Base-by-base conservation (phyloP, 2,113 vertebrate species). In the Sula dactylatra region DNA sequence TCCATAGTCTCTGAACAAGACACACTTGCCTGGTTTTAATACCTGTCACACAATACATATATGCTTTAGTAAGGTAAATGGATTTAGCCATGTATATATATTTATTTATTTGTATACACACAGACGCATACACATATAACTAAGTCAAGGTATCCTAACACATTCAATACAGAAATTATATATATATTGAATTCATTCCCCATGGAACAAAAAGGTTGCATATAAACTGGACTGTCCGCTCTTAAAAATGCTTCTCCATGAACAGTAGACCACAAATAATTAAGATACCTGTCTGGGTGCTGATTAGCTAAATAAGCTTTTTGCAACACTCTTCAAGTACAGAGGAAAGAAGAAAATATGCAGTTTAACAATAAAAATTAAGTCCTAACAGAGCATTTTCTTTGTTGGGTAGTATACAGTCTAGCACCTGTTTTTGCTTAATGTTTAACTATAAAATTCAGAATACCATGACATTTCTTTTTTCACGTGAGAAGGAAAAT, bases 1-100 rank as follows among this genome's bases (percentile, higher is more conserved):
- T 21, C 99, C 99, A 32, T 99, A 99, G 97, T 99, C 99, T 62
- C 99, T 98, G 96, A 99, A 99, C 62, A 99, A 95, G 65, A 99
- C 95, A 27, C 98, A 95, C 78, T 98, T 99, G 54, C 99, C 99
- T 66, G 99, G 99, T 92, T 99, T 99, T 93, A 99, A 93, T 2
- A 99, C 98, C 99, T 99, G 87, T 5, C 55, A 95, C 55, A 83
- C 13, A 96, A 97, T 18, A 94, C 32, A 86, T 5, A 27, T 2
- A 38, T 4, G 38, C 6, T 25, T 94, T 61, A 96, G 34, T 90
- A 19, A 70, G 36, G 6, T n/a, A 32, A 58, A 67, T 21, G 7
- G 61, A 85, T 31, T 34, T 36, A 58, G 56, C 25, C 61, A 67
- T 49, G 31, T 9, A 7, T 4, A 24, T 32, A 26, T 4, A 14